phyloP scores from a whole-genome alignment of 1,140 invertebrate genomes.

The Philotrypesis tridentata region DNA sequence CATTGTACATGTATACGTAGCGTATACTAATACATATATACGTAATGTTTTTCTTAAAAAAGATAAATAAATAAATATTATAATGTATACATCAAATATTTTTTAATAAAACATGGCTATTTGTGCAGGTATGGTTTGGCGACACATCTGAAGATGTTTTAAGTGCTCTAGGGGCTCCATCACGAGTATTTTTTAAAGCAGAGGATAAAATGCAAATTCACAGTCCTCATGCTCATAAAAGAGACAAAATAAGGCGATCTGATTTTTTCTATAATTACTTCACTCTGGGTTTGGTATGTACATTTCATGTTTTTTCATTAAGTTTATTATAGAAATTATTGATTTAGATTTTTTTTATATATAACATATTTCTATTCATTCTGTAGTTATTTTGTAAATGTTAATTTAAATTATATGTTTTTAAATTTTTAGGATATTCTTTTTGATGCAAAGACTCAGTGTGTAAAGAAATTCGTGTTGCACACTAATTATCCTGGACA shows the following conservation, averaged over 20 bases:
- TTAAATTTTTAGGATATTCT: conserved; percentile 88
- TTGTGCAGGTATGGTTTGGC: conserved; percentile 82
- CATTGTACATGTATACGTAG: too few species aligned
- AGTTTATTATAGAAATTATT: background rate
- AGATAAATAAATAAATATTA: background rate
- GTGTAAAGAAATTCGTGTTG: conserved; percentile 96
- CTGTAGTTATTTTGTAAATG: conserved; percentile 3
- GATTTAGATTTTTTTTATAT: background rate
- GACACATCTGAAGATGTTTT: conserved; percentile 91
- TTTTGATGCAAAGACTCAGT: conserved; percentile 95
- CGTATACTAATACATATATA: background rate
- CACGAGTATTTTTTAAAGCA: conserved; percentile 93
- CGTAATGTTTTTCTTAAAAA: background rate
- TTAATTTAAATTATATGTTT: background rate
- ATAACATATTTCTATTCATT: background rate
- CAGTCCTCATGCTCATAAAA: conserved; percentile 86
- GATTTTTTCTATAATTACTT: conserved; percentile 99
- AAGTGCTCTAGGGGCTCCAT: conserved; percentile 83
- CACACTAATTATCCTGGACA: conserved; percentile 99
- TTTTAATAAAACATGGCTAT: background rate
- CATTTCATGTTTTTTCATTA: background rate
- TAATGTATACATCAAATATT: too few species aligned
- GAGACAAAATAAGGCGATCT: conserved; percentile 82
- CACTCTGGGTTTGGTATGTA: conserved; percentile 90
- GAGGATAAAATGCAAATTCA: conserved; percentile 99